These are phyloP conservation scores for Cephalopholis sonnerati DNA, from an alignment of 2,113 vertebrate species.

Conservation along the genomic window DNA sequence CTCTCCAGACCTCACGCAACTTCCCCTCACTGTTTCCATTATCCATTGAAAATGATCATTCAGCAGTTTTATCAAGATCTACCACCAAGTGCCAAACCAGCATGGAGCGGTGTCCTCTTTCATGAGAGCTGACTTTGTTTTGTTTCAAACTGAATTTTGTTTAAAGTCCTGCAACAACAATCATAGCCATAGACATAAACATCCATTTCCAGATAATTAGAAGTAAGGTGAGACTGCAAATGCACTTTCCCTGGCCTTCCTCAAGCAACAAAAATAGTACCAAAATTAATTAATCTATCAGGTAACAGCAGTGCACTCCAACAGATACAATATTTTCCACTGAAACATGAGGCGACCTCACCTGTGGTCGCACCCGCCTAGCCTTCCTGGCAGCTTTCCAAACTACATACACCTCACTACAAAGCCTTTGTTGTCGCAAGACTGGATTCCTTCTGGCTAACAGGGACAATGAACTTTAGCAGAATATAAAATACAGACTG, in stretches of 20 bases:
- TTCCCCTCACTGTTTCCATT: constrained; percentile 53
- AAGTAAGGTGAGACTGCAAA: constrained; percentile 29
- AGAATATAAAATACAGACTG: constrained; percentile 32
- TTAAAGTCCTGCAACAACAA: constrained; percentile 67
- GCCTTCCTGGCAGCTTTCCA: constrained; percentile 70
- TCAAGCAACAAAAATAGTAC: constrained; percentile 10
- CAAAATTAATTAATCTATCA: constrained; percentile 36
- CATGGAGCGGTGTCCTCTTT: constrained; percentile 67
- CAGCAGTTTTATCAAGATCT: constrained; percentile 66
- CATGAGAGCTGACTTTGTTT: constrained; percentile 65
- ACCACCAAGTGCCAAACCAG: constrained; percentile 51
- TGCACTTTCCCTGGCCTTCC: constrained; percentile 7
- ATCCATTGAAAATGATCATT: constrained; percentile 65
- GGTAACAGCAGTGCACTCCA: constrained; percentile 22
- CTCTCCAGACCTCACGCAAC: constrained; percentile 59
- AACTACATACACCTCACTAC: constrained; percentile 71
- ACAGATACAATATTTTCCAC: constrained; percentile 58
- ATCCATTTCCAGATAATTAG: constrained; percentile 56
- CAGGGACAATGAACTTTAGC: constrained; percentile 50
- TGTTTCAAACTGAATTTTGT: constrained; percentile 57
- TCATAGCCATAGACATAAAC: constrained; percentile 62
- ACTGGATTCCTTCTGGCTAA: constrained; percentile 59
- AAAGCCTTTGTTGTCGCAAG: constrained; percentile 70
- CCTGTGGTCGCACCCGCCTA: constrained; percentile 64
- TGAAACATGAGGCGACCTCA: constrained; percentile 71